Evolutionary conservation across 2,797 vertebrate genomes (phyloP), one percentile per base, ranked within the genome.

Genomic region (Anniella stebbinsi): DNA sequence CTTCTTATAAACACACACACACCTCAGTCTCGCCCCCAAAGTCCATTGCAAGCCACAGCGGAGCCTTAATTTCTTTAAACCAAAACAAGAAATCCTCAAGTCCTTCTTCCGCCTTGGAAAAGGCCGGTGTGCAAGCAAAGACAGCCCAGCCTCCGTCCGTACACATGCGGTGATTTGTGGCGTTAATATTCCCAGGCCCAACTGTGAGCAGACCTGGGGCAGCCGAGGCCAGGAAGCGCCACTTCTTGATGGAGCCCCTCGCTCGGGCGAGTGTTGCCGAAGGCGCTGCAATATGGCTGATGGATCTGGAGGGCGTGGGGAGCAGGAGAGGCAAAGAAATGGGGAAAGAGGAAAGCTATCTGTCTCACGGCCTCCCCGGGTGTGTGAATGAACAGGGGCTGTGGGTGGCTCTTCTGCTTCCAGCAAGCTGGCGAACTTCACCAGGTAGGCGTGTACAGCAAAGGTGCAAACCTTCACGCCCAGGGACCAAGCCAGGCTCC

Each of bases 101-200:
- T 1, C 0, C 83, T 41, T 76, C 88, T 89, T 83, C 21, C 9
- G 3, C 17, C 57, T 60, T 0, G 0, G 70, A 81, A 73, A 85
- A 67, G 80, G 60, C 81, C 4, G 0, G 70, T 0, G 0, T 0
- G 7, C 1, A 54, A 84, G 90, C 1, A 6, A 0, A 0, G 63
- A 84, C 12, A 87, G 70, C 81, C 86, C 88, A 86, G 54, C 86
- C 87, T 7, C 15, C 4, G 73, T 10, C 3, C 73, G 88, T 88
- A 93, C 93, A 91, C 1, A 76, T 8, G 82, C 21, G 23, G 69
- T 94, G 95, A 96, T 97, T 96, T 96, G 95, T 94, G 93, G 93
- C 0, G 51, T 95, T 96, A 95, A 95, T 96, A 95, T 95, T 96
- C 91, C 89, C 91, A 86, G 85, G 86, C 60, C 23, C 38, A 76